Conservation (phyloP, 92 coral and sea anemone species). For the Phenganax subtilis region DNA sequence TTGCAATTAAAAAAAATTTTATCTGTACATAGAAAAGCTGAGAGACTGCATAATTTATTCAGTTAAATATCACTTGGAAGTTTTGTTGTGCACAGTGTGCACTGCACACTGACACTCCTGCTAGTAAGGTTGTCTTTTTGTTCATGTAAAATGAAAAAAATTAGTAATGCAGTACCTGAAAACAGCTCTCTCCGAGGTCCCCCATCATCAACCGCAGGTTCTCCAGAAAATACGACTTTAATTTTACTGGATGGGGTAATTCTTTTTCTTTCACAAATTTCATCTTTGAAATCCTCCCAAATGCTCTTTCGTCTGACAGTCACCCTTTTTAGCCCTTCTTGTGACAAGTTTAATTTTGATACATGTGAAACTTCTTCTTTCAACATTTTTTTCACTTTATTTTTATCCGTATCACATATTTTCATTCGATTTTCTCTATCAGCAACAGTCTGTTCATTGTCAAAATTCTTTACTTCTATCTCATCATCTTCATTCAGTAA, state of each 20-base stretch:
- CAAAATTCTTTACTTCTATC: neutral
- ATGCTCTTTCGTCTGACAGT: neutral
- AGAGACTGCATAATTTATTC: no score
- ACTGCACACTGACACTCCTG: no score
- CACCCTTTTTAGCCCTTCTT: neutral
- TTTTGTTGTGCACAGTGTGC: no score
- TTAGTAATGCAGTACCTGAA: neutral
- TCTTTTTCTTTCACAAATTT: neutral
- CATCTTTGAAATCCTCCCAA: neutral
- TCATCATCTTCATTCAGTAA: slow-evolving; percentile 21
- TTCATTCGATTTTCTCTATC: neutral
- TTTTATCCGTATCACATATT: neutral
- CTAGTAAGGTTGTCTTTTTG: no score
- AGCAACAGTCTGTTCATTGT: neutral
- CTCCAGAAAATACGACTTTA: neutral
- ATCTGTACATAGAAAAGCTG: no score
- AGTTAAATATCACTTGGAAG: no score
- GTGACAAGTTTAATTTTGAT: neutral
- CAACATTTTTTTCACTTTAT: neutral
- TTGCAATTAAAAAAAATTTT: neutral
- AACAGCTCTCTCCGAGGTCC: neutral
- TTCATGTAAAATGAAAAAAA: no score
- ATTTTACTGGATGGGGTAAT: neutral
- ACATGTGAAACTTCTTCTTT: neutral
- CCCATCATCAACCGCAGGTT: slow-evolving; percentile 9